A percentile compares a stretch with the other conserved stretches of the same genome.
phyloP scores from a whole-genome alignment of 2,113 vertebrate species.

The Macquaria ambigua region DNA sequence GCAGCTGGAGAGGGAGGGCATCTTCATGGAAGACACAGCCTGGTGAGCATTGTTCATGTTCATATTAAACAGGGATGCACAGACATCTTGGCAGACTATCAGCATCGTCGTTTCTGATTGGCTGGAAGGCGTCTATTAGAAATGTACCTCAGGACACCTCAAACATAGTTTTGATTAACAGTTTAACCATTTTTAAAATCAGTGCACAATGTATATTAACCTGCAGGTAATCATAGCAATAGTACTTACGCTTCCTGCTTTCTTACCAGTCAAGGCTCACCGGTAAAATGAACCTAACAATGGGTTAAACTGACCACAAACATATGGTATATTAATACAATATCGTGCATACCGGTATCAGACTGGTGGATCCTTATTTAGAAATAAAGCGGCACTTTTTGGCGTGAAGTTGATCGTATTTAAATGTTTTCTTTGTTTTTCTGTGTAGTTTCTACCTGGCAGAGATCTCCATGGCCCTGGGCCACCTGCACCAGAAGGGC shows the following conservation, averaged over 20 bases:
- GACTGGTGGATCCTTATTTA: background rate
- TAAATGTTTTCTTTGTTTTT: background rate
- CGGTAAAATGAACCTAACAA: background rate
- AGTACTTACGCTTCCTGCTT: background rate
- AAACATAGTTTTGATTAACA: background rate
- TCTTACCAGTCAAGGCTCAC: background rate
- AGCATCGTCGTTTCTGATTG: background rate
- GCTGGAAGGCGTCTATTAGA: background rate
- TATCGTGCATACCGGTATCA: background rate
- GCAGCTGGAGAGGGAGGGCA: conserved; percentile 94
- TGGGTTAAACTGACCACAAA: background rate
- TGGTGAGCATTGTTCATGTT: conserved; percentile 87
- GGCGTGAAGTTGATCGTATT: background rate
- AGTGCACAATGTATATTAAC: background rate
- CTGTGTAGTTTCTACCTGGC: conserved; percentile 95
- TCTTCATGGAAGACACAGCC: conserved; percentile 99
- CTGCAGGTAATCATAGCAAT: background rate
- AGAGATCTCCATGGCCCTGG: conserved; percentile 99
- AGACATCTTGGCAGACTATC: background rate
- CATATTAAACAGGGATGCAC: background rate
- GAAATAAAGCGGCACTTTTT: background rate
- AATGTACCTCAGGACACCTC: background rate
- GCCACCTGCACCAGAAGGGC: conserved; percentile 99
- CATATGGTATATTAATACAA: background rate
- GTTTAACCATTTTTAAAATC: background rate